A percentile compares a stretch with the other conserved stretches of the same genome.
Evolutionary conservation across 2,113 vertebrate species (phyloP).

Genomic region (Heterocephalus glaber): DNA sequence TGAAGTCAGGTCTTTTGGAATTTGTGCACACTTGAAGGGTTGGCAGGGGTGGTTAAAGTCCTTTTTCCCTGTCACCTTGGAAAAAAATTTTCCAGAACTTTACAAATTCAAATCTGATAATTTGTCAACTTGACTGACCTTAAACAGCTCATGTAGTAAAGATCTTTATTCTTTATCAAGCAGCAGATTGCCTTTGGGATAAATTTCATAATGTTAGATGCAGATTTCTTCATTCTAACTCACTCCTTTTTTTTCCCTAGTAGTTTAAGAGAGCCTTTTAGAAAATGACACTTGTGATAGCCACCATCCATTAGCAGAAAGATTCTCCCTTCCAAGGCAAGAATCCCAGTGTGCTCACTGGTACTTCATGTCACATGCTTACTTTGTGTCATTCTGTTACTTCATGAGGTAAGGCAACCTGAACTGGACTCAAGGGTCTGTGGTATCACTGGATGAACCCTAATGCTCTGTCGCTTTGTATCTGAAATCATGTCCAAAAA

Average conservation of each 20-base stretch:
- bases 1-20: constrained; percentile 12
- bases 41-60: too few relatives aligned
- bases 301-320: neutral
- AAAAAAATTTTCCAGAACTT: neutral
- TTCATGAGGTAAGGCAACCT: neutral
- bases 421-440: neutral
- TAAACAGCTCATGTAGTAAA: neutral
- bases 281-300: neutral
- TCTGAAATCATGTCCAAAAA: neutral
- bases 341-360: neutral
- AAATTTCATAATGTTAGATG: neutral
- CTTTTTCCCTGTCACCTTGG: neutral
- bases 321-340: neutral
- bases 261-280: neutral
- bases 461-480: neutral
- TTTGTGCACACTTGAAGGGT: neutral
- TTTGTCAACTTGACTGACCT: neutral
- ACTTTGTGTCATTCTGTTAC: neutral
- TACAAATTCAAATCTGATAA: neutral
- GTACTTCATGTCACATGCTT: neutral
- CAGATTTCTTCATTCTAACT: neutral
- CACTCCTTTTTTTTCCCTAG: neutral
- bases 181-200: neutral
- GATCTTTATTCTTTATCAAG: neutral
- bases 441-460: neutral